Base-by-base conservation (phyloP, 2,888 invertebrate species). In the Hybos culiciformis region DNA sequence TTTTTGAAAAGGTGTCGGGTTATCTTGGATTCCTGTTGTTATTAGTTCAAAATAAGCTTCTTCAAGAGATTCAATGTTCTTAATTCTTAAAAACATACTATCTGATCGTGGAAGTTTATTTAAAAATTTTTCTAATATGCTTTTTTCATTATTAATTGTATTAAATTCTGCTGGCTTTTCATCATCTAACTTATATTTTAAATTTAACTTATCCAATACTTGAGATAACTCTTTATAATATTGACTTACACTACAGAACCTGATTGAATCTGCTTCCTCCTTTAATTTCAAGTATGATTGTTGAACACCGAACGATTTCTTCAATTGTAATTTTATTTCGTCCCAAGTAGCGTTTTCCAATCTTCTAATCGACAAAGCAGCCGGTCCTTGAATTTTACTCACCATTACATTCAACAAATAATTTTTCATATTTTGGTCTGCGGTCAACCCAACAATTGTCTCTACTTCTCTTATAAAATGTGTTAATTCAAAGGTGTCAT, bases 181-280 rank as follows among this genome's bases (percentile, higher is more conserved):
- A 7, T 14, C 24, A 33, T 41, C 41, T 33, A 41, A 33, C 12
- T n/a, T 21, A 33, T 41, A 41, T 17, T 41, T 41, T 11, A 41
- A 17, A 33, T 41, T 41, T 9, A 41, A 17, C 23, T 41, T 41
- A 41, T 41, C 41, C 24, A 41, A 24, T 24, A 41, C 11, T 24
- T 33, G 17, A 12, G 9, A 24, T 32, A 41, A 41, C 15, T 41
- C 17, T 17, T 33, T 8, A 33, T 42, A 42, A 29, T 19, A 26
- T 26, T 36, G 29, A 26, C 37, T 37, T 37, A 42, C 41, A 42
- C 19, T 37, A 5, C 6, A 29, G 14, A 14, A 18, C 14, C 31
- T 26, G 3, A 37, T 9, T 19, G 18, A 5, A 20, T 42, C 41
- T 36, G 41, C 41, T 26, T 42, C 19, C n/a, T 37, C 41, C 20